Base-by-base conservation (phyloP, 2,113 vertebrate genomes). In the Rhineura floridana region DNA sequence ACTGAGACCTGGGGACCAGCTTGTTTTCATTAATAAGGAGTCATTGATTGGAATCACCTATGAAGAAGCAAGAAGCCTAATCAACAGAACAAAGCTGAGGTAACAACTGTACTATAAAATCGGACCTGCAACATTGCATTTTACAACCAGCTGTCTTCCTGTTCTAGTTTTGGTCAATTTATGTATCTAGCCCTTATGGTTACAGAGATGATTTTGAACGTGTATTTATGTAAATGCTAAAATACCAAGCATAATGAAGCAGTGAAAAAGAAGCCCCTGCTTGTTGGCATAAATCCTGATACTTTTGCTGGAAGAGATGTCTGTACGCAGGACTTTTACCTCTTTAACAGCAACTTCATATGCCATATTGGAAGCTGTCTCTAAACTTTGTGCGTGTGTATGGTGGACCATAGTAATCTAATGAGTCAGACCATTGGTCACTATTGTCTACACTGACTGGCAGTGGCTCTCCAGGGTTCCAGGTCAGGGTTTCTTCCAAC, bases 21-120 rank as follows among this genome's bases (percentile, higher is more conserved):
- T 99, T 65, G 97, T 99, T 79, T 99, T 98, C 82, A 95, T 99
- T 91, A 99, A 99, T 95, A 98, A 98, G 89, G 98, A 99, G 93
- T 98, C 98, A 13, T 94, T 99, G 96, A 98, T 99, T 78, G 98
- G 98, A 11, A 97, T 98, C 81, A 98, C 98, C 46, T 97, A 98
- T 55, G 98, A 99, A 94, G 98, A 99, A 93, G 98, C 98, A 44
- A 96, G 97, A 95, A 97, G 94, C 92, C 96, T 99, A 93, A 95
- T 99, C 90, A 96, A 93, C 13, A 96, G 96, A 89, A 97, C 97
- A 92, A 98, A 97, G 30, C 95, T 96, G 90, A 98, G 98, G 98
- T 99, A 96, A 91, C 2, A 86, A 3, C 81, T 81, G 5, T 67
- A 77, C 23, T 39, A 28, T 39, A 83, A 67, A 50, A 86, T 78